Base-by-base conservation (phyloP, 2,113 vertebrate genomes). In the Pachypanchax playfairii region DNA sequence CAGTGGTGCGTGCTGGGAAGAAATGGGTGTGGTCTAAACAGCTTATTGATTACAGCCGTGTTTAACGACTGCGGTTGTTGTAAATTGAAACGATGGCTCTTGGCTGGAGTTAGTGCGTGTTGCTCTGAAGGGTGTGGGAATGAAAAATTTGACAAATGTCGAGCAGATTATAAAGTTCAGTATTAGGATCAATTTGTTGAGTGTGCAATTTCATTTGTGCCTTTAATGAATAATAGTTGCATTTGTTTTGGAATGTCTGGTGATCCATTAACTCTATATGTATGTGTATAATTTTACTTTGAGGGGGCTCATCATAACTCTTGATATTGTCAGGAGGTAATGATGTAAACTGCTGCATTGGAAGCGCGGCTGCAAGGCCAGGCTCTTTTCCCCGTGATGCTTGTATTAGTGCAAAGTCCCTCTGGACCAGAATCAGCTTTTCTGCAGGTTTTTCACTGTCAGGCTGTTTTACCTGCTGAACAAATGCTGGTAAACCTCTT, bases 401-500 rank as follows among this genome's bases (percentile, higher is more conserved):
- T 72, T 14, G 44, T 79, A 66, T 84, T 89, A 90, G 83, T 78
- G 80, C 76, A 25, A 51, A 22, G 51, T 91, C 88, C 85, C 85
- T 38, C 31, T 20, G 68, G 86, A 87, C 60, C 67, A 13, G 49
- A 87, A 84, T 87, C 82, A 65, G 83, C 79, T 86, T 90, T 86
- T 82, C 80, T 85, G 77, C 54, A 72, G 42, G 3, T 67, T 83
- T 86, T 85, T 83, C 77, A 57, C 65, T 26, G 53, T 87, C 82
- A 78, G 78, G 69, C 68, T 72, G 21, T 90, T 89, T 88, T 75
- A 89, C 82, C 82, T 89, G 75, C 84, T 61, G 69, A 65, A 57
- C 63, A 73, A 62, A 82, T 76, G 85, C 73, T 58, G 38, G 73
- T 82, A 84, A 91, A 87, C 83, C 86, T 89, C 85, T 89, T 81